Percentiles rank a stretch among this genome's conserved stretches.
Conservation (phyloP, 2,888 invertebrate genomes). For the Brenthis daphne region DNA sequence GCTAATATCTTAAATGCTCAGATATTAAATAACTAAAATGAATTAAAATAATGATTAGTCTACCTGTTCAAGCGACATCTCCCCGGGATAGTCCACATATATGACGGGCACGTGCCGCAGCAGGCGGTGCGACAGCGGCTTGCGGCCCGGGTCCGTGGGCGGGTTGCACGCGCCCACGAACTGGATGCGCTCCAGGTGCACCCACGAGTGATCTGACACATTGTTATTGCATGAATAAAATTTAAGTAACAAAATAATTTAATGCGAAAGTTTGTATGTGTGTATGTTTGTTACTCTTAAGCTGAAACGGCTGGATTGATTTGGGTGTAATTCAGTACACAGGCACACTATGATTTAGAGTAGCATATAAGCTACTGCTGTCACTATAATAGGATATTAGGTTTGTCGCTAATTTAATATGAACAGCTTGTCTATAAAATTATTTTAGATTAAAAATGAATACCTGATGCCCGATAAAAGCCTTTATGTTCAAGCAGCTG, state of each 20-base stretch:
- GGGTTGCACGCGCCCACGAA: slow-evolving; percentile 99
- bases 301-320: too few species aligned
- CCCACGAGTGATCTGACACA: slow-evolving; percentile 94
- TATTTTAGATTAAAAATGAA: neutral
- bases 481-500: slow-evolving; percentile 98
- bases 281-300: too few species aligned
- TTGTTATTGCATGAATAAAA: neutral
- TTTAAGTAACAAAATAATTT: too few species aligned
- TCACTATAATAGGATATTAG: too few species aligned
- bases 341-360: too few species aligned
- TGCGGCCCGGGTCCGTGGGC: slow-evolving; percentile 99
- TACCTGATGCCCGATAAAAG: slow-evolving; percentile 90
- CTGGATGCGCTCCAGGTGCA: slow-evolving; percentile 97
- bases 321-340: too few species aligned
- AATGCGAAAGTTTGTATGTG: too few species aligned
- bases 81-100: slow-evolving; percentile 99
- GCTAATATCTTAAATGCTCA: too few species aligned
- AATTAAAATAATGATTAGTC: neutral
- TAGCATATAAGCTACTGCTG: too few species aligned
- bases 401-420: too few species aligned
- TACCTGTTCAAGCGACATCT: slow-evolving; percentile 96
- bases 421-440: too few species aligned
- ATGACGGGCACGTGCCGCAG: slow-evolving; percentile 98
- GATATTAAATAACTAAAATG: too few species aligned
- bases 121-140: slow-evolving; percentile 94